Percentiles rank a stretch among this genome's conserved stretches.
phyloP scores from a whole-genome alignment of 2,113 vertebrate species.

The Cercocebus atys region DNA sequence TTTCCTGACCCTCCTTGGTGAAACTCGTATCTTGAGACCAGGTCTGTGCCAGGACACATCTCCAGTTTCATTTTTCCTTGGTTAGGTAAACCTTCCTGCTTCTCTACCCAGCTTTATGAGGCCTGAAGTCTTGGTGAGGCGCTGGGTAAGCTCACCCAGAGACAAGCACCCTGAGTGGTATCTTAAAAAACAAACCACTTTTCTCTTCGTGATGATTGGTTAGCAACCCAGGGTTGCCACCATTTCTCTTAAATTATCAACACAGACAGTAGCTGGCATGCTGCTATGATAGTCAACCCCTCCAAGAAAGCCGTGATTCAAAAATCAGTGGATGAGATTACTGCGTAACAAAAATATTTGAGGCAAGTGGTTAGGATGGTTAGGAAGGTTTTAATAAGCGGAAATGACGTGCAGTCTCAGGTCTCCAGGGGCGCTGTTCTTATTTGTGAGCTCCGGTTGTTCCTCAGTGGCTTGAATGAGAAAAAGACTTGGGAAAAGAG shows the following conservation, averaged over 20 bases:
- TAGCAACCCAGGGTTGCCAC: neutral
- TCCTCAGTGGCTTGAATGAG: neutral
- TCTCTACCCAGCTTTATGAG: neutral
- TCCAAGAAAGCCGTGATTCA: neutral
- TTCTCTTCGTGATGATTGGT: neutral
- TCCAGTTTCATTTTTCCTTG: constrained; percentile 53
- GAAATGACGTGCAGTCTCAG: neutral
- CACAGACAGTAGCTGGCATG: neutral
- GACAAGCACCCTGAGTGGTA: neutral
- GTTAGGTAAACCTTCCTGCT: constrained; percentile 32
- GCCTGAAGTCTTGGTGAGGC: neutral
- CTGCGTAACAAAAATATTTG: constrained; percentile 40
- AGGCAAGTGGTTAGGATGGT: neutral
- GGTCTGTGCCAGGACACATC: neutral
- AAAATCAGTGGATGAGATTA: neutral
- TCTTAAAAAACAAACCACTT: neutral
- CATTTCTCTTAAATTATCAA: neutral
- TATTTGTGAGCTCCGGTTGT: neutral
- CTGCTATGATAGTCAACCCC: neutral
- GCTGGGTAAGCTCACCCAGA: neutral
- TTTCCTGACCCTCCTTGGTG: constrained; percentile 69
- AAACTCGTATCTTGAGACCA: constrained; percentile 56
- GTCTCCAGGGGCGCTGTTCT: constrained; percentile 24
- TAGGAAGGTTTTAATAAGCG: constrained; percentile 37
- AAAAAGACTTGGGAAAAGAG: neutral